A percentile compares a stretch with the other conserved stretches of the same genome.
Evolutionary conservation across 2,888 invertebrate genomes (phyloP).

Genomic region (Clitarchus hookeri): DNA sequence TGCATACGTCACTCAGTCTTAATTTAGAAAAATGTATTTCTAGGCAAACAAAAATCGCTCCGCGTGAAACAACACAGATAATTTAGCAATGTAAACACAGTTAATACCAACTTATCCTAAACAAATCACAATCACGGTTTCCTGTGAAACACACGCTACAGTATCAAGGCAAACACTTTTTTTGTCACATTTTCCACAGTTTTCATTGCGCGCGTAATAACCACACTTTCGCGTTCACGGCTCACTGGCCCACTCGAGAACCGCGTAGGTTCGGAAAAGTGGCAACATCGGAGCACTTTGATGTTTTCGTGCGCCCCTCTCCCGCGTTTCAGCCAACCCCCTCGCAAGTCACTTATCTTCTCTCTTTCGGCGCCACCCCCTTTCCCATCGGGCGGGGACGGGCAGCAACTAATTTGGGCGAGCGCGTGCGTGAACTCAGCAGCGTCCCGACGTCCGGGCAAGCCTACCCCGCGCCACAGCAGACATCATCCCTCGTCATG

Average conservation of each 20-base stretch:
- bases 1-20: too few relatives aligned
- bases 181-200: too few relatives aligned
- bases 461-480: neutral
- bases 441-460: neutral
- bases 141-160: neutral
- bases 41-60: neutral
- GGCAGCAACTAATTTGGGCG: neutral
- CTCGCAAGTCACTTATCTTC: neutral
- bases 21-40: neutral
- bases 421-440: neutral
- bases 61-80: too few relatives aligned
- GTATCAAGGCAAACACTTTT: too few relatives aligned
- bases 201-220: too few relatives aligned
- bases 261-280: neutral
- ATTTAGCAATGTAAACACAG: neutral
- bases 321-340: neutral
- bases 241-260: neutral
- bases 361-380: neutral
- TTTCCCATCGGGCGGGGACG: neutral
- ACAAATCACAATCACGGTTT: neutral
- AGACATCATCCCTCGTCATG: neutral
- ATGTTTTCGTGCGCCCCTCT: neutral
- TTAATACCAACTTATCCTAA: neutral
- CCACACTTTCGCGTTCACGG: neutral
- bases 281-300: constrained; percentile 9